Evolutionary conservation across 1,140 invertebrate genomes (phyloP), one percentile per base, ranked within the genome.

Genomic region (Eurosta solidaginis): DNA sequence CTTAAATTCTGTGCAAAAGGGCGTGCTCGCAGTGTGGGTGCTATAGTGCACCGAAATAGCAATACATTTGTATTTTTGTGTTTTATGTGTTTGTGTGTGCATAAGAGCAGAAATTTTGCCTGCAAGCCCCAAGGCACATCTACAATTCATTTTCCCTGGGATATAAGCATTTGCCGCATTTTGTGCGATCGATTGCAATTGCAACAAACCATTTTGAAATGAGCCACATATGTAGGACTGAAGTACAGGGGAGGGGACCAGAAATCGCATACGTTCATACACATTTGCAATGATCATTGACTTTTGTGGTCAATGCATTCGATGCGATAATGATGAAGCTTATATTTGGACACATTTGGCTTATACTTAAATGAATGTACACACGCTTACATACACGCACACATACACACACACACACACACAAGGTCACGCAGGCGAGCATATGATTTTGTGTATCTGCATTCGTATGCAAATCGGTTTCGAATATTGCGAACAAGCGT

Each of bases 251-350:
- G 9, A 2, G 14, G 14, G 45, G 45, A 12, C n/a, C 14, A 14
- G n/a, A 47, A 47, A 17, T 47, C 10, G 50, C 12, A 54, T 7
- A 3, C 27, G 25, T 50, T 7, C 50, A 27, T 27, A 54, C 17
- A 12, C 10, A 68, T 68, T 0, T 40, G 59, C 10, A 68, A 47
- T 47, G 73, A 20, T 42, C 22, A 22, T 22, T 29, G 40, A 42
- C 44, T 20, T 47, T 74, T 74, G 75, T 54, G 49, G 75, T 76
- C 75, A 49, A 76, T 40, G 75, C 75, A 40, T 50, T 45, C 47
- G 33, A 54, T 52, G 44, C 45, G 45, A 20, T 76, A 40, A 54
- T 76, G 36, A 76, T 76, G 33, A 52, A 76, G 75, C 29, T 36
- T 49, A 33, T 14, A 76, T 40, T 68, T 20, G 40, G 59, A 3